Evolutionary conservation across 30 jellyfish, hydroid and myxozoan genomes (phyloP), one percentile per base, ranked within the genome.

Genomic region (Aurelia aurita complex sp. Pacific): DNA sequence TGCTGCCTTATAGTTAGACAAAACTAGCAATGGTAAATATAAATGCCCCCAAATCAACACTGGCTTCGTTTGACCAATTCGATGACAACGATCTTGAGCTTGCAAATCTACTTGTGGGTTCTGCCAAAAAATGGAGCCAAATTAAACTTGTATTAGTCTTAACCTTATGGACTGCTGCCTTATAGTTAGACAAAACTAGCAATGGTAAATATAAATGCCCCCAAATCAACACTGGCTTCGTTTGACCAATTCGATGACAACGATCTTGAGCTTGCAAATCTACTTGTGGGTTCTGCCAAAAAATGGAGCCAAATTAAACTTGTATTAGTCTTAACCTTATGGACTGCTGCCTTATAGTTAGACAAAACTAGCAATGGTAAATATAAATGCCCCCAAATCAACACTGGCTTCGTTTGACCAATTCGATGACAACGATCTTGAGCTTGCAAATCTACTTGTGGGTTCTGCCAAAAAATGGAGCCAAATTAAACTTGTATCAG

Each of bases 251-350:
- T 13, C 98, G 95, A 63, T 93, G 98, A 80, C 97, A 88, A 10
- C 98, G 73, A 74, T 93, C 98, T 55, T 93, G 98, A 18, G 98
- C 98, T 67, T 93, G 98, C 19, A 87, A 80, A 64, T 93, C 98
- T 12, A 67, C 96, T 88, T 93, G 98, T 18, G 98, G 98, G 72
- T 93, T 93, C 98, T 93, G 60, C 13, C 29, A 69, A 62, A 78
- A 29, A 36, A 78, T 77, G 14, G 12, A 4, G 67, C 7, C 3
- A 15, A 38, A 62, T 33, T 65, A n/a, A 13, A 51, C 40, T 60
- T 5, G 50, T 38, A 38, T 38, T 5, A 38, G 50, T 38, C 50
- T 38, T 38, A 5, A 38, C 5, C 5, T 38, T 38, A 38, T 38
- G 50, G 50, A 2, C 5, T 38, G 50, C 50, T 38, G 3, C 5